Conservation (phyloP, 2,113 vertebrate genomes). For the Dermatemys mawii region DNA sequence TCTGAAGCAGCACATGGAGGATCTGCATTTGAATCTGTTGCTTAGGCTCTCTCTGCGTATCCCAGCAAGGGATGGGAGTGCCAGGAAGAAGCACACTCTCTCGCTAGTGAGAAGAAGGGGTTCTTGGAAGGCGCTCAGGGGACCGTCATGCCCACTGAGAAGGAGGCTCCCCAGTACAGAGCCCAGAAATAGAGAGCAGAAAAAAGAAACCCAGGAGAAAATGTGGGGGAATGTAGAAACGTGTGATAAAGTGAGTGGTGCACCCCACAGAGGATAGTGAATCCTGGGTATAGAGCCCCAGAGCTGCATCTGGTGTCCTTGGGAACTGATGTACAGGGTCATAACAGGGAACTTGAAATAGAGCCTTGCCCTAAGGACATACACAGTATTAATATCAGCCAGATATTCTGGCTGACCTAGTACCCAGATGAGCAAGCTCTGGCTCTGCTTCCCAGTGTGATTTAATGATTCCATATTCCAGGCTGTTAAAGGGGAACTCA, state of each 20-base stretch:
- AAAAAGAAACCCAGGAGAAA: not conserved
- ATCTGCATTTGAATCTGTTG: not conserved
- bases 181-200: not conserved
- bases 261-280: not conserved
- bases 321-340: not conserved
- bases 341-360: rapidly evolving
- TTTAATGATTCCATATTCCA: not conserved
- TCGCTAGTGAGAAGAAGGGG: not conserved
- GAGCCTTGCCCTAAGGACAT: rapidly evolving
- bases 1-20: rapidly evolving
- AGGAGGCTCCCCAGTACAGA: not conserved
- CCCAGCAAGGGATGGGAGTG: not conserved
- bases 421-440: not conserved
- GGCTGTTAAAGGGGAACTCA: rapidly evolving
- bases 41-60: not conserved
- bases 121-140: not conserved
- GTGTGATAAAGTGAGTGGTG: not conserved
- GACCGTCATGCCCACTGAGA: not conserved
- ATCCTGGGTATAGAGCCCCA: not conserved
- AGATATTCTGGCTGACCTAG: not conserved
- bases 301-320: not conserved
- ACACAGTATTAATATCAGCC: rapidly evolving
- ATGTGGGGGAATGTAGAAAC: not conserved
- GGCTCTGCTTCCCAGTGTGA: rapidly evolving
- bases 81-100: not conserved